phyloP scores from a whole-genome alignment of 1,140 invertebrate genomes.

The Rhopalosiphum maidis region DNA sequence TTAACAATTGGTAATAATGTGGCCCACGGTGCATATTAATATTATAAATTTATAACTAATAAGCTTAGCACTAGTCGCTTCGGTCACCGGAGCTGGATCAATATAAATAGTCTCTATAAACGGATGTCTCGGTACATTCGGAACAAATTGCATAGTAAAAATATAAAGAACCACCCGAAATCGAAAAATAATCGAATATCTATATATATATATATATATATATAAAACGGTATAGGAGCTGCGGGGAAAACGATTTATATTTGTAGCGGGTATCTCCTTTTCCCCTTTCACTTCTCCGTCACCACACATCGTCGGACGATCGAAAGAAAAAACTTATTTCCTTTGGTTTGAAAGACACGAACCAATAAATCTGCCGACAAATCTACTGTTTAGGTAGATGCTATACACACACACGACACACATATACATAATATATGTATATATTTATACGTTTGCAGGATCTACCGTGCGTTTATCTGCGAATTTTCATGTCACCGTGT shows the following conservation, averaged over 20 bases:
- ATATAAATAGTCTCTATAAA: slow-evolving; percentile 35
- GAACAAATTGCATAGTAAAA: slow-evolving; percentile 48
- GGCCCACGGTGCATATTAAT: too few species aligned
- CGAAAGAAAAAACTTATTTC: slow-evolving; percentile 49
- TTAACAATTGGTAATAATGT: background rate
- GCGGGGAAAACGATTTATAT: slow-evolving; percentile 53
- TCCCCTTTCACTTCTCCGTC: background rate
- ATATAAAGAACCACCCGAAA: slow-evolving; percentile 45
- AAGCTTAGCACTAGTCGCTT: background rate
- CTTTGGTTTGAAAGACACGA: slow-evolving; percentile 28
- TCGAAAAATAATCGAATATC: slow-evolving; percentile 56
- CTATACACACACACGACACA: background rate
- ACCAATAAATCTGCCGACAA: slow-evolving; percentile 56
- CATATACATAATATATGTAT: background rate
- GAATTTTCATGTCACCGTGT: slow-evolving; percentile 40
- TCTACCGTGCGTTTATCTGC: slow-evolving; percentile 28
- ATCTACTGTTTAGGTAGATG: slow-evolving; percentile 43
- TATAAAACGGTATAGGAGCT: background rate
- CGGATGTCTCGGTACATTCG: slow-evolving; percentile 30
- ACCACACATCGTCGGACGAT: background rate
- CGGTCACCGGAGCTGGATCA: slow-evolving; percentile 11
- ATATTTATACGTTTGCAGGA: background rate
- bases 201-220: background rate
- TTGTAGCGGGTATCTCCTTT: slow-evolving; percentile 10
- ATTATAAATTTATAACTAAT: background rate